These are phyloP conservation scores for Tor tambroides DNA, from an alignment of 2,113 vertebrate genomes.

Conservation along the genomic window DNA sequence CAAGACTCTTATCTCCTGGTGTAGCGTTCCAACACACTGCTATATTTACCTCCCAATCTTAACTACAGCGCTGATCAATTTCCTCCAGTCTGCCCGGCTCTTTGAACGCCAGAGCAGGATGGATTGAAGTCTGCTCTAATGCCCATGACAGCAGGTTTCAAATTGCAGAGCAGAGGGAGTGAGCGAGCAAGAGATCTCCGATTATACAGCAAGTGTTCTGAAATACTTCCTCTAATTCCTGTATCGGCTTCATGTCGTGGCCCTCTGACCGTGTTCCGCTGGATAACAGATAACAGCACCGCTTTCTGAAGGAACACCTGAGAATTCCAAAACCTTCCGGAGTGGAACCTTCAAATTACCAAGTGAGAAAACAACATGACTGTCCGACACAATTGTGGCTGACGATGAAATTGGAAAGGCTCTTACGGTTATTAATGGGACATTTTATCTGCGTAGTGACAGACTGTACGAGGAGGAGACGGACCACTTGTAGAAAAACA, in stretches of 20 bases:
- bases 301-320: neutral
- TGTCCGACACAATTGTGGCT: neutral
- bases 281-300: neutral
- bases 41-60: slow-evolving; percentile 61
- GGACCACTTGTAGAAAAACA: neutral
- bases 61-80: slow-evolving; percentile 59
- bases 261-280: neutral
- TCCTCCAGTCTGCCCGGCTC: slow-evolving; percentile 47
- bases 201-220: slow-evolving; percentile 35
- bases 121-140: slow-evolving; percentile 59
- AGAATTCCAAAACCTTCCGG: neutral
- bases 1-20: slow-evolving; percentile 46
- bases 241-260: neutral
- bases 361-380: neutral
- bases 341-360: neutral
- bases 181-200: neutral
- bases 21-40: slow-evolving; percentile 40
- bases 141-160: slow-evolving; percentile 47
- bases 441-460: neutral
- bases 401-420: slow-evolving; percentile 1
- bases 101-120: slow-evolving; percentile 48
- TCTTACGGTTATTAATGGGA: neutral
- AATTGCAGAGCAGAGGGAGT: slow-evolving; percentile 48
- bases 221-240: slow-evolving; percentile 32
- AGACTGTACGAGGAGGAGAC: too few species aligned